Percentiles rank a stretch among this genome's conserved stretches.
Evolutionary conservation across 2,888 invertebrate species (phyloP).

Genomic region (Steinernema scapterisci): DNA sequence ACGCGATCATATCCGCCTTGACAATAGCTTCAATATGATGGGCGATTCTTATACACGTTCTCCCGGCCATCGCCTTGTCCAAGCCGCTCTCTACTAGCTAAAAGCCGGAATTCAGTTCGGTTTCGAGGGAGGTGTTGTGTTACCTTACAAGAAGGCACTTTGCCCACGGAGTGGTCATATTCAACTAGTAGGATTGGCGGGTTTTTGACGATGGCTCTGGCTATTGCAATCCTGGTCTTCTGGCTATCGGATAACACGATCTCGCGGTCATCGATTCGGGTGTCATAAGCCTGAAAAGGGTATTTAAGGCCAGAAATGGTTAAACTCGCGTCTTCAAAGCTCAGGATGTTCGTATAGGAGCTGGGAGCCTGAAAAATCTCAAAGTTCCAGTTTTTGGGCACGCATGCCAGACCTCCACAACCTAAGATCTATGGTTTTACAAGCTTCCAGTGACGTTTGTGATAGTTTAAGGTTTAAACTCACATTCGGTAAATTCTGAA

Average conservation of each 20-base stretch:
- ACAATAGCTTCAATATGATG: not conserved
- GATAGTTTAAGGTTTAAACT: not conserved
- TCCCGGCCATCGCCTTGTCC: not conserved
- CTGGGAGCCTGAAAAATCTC: too few species aligned
- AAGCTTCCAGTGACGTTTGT: too few species aligned
- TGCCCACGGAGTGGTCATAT: not conserved
- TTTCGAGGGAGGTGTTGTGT: not conserved
- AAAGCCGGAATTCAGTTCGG: not conserved
- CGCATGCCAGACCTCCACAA: too few species aligned
- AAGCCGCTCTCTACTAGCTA: not conserved
- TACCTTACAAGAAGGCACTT: not conserved
- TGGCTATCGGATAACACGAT: not conserved
- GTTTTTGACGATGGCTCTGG: not conserved
- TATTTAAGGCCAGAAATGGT: not conserved
- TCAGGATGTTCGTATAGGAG: too few species aligned
- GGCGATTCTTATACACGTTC: not conserved
- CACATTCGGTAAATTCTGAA: slow-evolving; percentile 2
- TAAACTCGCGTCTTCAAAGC: too few species aligned
- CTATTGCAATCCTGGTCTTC: not conserved
- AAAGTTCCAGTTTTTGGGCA: too few species aligned
- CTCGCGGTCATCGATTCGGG: not conserved
- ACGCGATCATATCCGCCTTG: not conserved
- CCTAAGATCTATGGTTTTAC: too few species aligned
- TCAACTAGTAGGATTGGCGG: not conserved
- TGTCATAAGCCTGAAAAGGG: slow-evolving; percentile 2